Evolutionary conservation across 2,113 vertebrate genomes (phyloP).

Genomic region (Tamias sibiricus): DNA sequence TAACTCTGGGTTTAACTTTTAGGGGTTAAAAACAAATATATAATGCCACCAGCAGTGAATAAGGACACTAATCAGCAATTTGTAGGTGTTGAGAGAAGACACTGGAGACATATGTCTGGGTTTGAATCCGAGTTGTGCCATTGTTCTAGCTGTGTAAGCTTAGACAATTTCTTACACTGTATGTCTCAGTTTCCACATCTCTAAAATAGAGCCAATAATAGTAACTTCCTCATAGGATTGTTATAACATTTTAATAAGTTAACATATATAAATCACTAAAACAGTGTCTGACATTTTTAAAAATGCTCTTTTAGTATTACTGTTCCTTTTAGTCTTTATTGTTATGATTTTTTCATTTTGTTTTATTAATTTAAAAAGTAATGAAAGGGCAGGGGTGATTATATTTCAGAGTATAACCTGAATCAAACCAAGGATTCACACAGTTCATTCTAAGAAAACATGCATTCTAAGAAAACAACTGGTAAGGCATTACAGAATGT

Average conservation of each 20-base stretch:
- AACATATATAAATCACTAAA: neutral
- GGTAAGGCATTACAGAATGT: neutral
- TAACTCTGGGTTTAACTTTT: neutral
- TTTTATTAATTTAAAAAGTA: conserved; percentile 45
- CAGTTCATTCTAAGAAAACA: conserved; percentile 31
- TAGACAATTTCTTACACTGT: neutral
- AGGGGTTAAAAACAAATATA: neutral
- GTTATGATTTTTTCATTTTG: neutral
- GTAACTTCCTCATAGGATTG: neutral
- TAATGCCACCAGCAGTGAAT: neutral
- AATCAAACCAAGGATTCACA: conserved; percentile 52
- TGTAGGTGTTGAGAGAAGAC: neutral
- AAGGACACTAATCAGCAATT: neutral
- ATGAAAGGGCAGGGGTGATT: neutral
- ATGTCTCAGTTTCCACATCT: neutral
- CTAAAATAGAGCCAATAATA: neutral
- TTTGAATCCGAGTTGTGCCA: neutral
- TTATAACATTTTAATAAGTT: conserved; percentile 35
- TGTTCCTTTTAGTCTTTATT: neutral
- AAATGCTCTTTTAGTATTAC: neutral
- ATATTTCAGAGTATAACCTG: conserved; percentile 49
- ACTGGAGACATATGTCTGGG: neutral
- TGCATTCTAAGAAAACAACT: conserved; percentile 1
- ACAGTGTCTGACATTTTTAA: neutral
- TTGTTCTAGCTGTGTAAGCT: neutral